A percentile compares a stretch with the other conserved stretches of the same genome.
Evolutionary conservation across 2,113 vertebrate species (phyloP).

Genomic region (Tragelaphus imberbis): DNA sequence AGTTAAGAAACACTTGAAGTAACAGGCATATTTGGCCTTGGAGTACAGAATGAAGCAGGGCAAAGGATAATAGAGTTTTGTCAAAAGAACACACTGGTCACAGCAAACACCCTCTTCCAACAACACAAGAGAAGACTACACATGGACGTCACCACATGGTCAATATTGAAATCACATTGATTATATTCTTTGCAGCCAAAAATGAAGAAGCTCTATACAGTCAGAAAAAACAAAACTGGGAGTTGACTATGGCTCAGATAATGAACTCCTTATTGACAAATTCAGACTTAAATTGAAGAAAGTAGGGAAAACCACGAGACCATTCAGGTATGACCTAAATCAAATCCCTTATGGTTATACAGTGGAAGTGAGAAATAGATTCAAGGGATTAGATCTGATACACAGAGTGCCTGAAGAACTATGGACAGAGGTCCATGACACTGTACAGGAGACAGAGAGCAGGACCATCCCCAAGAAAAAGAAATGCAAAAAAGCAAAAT

Average conservation of each 20-base stretch:
- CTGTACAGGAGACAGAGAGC: background rate
- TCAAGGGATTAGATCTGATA: background rate
- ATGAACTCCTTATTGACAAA: background rate
- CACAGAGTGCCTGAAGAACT: background rate
- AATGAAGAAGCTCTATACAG: background rate
- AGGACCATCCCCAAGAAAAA: background rate
- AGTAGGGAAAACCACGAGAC: background rate
- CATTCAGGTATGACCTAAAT: background rate
- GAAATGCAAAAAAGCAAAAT: background rate
- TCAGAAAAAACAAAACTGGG: background rate
- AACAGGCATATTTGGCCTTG: background rate
- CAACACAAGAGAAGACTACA: background rate
- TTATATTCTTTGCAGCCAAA: background rate
- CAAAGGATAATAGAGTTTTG: background rate
- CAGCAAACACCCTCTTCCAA: background rate
- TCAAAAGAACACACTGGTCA: background rate
- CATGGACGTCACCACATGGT: background rate
- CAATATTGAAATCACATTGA: background rate
- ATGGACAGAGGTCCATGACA: accelerated
- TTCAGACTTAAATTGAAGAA: background rate
- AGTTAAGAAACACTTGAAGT: background rate
- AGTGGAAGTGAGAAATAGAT: background rate
- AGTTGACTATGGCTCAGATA: background rate
- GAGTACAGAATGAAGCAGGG: background rate
- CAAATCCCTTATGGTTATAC: background rate